Evolutionary conservation across 2,888 invertebrate genomes (phyloP), one percentile per base, ranked within the genome.

Genomic region (Sminthurides aquaticus): DNA sequence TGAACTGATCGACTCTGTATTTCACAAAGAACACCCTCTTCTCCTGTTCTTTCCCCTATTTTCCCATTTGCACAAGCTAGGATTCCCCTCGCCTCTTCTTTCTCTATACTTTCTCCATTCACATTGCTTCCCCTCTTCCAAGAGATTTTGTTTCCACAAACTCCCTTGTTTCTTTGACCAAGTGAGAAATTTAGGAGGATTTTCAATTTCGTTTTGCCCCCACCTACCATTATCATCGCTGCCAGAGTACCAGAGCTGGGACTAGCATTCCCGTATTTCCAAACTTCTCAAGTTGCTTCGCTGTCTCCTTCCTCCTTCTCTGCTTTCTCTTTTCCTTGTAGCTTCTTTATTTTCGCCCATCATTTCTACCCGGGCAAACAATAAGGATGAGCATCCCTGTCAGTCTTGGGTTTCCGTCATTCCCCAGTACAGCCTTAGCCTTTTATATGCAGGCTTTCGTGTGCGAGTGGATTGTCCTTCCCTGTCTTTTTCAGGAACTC

Each of bases 1-100:
- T 57, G 60, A 60, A 70, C 68, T 70, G 68, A 70, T 70, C 66
- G 70, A 66, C 66, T 69, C 61, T 67, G 68, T 70, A 66, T 68
- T 70, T 70, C 70, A 70, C 65, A 63, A 63, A 67, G 54, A 60
- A 58, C 60, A 63, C 56, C 62, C 62, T 62, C 61, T 56, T 59
- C 52, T 57, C 66, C 49, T 52, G n/a, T 57, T 25, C 3, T 29
- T 26, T 56, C 61, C 60, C 29, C 59, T 56, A 63, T 63, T 57
- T 61, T 60, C 60, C 22, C 64, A 60, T 56, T 49, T 60, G 15
- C 60, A 60, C 55, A 24, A 8, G n/a, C n/a, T n/a, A n/a, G n/a
- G n/a, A n/a, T n/a, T n/a, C n/a, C n/a, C n/a, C n/a, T n/a, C n/a
- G n/a, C n/a, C 57, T n/a, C 52, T 28, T 56, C 55, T 54, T 61